Evolutionary conservation across 2,888 invertebrate genomes (phyloP), one percentile per base, ranked within the genome.

Genomic region (Hypena proboscidalis): DNA sequence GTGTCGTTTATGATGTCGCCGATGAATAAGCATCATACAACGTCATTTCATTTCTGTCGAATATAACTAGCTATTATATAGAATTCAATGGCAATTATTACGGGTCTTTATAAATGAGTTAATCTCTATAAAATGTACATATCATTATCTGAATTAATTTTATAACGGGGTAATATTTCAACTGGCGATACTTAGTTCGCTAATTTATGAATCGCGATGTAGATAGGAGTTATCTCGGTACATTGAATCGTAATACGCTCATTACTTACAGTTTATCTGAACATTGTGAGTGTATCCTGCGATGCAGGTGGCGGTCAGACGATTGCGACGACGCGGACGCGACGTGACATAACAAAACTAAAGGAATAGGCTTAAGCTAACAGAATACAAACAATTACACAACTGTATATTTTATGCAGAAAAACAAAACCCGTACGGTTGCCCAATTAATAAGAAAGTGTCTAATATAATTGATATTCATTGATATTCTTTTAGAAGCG

Each of bases 1-100:
- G 70, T 81, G 82, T 85, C 78, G 73, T 81, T 80, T 81, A 70
- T 70, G 71, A 69, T 66, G 67, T 68, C 63, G 65, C 67, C 74
- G 70, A 79, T 83, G 80, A 82, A 84, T 81, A 80, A 68, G 69
- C 67, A 61, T 67, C 63, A 69, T 70, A 69, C 62, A 68, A 58
- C 52, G 58, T 57, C 62, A 56, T 61, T 64, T 58, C 25, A 60
- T 64, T 53, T 51, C 42, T 51, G 39, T 60, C 15, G 35, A 45
- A 47, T 49, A 42, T 57, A 38, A 9, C 10, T 23, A 38, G 27
- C 38, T 38, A 56, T 59, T 54, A 62, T 58, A 52, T 46, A 34
- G 29, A 44, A 37, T 43, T 15, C 29, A 44, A 19, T 31, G 45
- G 37, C 29, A 23, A 46, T 52, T 58, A 40, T 9, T 44, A 40